Evolutionary conservation across 2,113 vertebrate genomes (phyloP).

Genomic region (Ia io): DNA sequence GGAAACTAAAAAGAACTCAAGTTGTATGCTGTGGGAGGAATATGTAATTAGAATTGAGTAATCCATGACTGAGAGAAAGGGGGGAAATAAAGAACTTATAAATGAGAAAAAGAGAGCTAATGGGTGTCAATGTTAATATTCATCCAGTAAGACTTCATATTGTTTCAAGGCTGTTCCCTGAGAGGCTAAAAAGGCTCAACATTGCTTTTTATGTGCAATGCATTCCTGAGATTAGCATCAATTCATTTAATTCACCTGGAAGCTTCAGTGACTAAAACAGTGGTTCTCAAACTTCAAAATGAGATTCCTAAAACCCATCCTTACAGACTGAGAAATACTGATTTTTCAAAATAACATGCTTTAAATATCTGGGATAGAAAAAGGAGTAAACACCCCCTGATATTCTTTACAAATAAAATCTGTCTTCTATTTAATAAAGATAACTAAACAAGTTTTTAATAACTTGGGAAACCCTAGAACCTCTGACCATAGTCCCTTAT

Average conservation of each 20-base stretch:
- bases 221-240: neutral
- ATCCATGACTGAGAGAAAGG: neutral
- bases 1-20: neutral
- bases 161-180: neutral
- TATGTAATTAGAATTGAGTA: neutral
- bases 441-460: neutral
- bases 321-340: neutral
- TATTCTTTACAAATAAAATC: neutral
- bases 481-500: neutral
- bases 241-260: neutral
- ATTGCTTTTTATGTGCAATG: neutral
- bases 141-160: neutral
- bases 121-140: neutral
- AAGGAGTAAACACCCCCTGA: neutral
- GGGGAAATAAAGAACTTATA: neutral
- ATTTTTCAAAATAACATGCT: neutral
- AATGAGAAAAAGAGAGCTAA: neutral
- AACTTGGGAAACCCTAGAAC: neutral
- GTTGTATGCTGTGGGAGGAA: neutral
- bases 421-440: slow-evolving; percentile 1
- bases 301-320: neutral
- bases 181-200: neutral
- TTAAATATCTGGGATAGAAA: neutral
- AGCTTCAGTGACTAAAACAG: neutral
- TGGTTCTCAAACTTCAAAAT: slow-evolving; percentile 2